These are phyloP conservation scores for Gasterosteus aculeatus DNA, from an alignment of 2,113 vertebrate genomes.

Conservation along the genomic window DNA sequence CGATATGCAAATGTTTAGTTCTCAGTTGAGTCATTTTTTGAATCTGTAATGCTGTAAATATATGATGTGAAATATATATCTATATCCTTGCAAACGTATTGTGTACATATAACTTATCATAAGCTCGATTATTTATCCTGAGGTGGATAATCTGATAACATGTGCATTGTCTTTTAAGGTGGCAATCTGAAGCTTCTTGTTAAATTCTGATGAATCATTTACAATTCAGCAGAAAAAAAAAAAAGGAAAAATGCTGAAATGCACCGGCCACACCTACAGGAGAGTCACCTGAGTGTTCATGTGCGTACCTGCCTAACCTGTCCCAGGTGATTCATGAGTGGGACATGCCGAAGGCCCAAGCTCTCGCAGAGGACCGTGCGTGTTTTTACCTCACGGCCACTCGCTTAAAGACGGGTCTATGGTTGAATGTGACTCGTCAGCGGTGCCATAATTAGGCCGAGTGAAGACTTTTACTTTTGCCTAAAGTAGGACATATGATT, in stretches of 20 bases:
- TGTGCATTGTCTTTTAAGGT: background rate
- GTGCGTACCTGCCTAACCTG: constrained; percentile 70
- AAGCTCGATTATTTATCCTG: background rate
- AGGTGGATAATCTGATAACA: background rate
- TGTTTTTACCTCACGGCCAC: background rate
- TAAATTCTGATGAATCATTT: background rate
- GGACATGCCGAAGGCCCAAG: constrained; percentile 27
- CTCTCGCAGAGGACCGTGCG: background rate
- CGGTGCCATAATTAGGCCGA: background rate
- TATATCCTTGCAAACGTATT: background rate
- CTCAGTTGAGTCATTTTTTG: background rate
- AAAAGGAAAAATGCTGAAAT: constrained; percentile 15
- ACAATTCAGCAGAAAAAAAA: background rate
- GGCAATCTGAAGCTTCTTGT: constrained; percentile 2
- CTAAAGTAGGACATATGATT: background rate
- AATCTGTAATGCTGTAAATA: background rate
- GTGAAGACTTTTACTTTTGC: background rate
- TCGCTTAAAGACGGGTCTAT: background rate
- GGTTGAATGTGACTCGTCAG: constrained; percentile 3
- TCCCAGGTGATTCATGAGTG: constrained; percentile 42
- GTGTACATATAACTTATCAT: background rate
- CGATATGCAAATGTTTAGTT: background rate
- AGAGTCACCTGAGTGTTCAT: constrained; percentile 40
- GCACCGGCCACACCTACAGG: constrained; percentile 58
- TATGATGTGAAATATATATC: background rate